Base-by-base conservation (phyloP, 2,113 vertebrate genomes). In the Cricetomys ansorgei region DNA sequence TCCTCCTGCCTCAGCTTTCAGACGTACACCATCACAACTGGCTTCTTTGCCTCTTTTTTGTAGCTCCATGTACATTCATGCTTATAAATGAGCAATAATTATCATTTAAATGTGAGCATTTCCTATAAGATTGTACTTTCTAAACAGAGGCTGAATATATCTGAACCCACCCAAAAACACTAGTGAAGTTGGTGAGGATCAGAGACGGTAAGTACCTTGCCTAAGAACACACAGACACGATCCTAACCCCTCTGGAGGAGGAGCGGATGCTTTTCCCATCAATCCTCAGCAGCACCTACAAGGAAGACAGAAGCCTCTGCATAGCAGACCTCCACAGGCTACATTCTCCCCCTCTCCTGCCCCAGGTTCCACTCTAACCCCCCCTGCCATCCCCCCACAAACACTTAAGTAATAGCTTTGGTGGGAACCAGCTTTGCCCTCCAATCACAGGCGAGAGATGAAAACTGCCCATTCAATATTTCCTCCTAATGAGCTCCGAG, bases 401-500 rank as follows among this genome's bases (percentile, higher is more conserved):
- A 27, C 17, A 16, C 50, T 96, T 89, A 89, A 50, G 45, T 29
- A 77, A 94, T 1, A 34, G 55, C 29, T 65, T 67, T 27, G 8
- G 34, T 29, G 59, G 91, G 92, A 85, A 83, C 3, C 1, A 5
- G 29, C 31, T 13, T 43, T n/a, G 9, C 1, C 40, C 29, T n/a
- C 79, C n/a, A 31, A 11, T 79, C 69, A 31, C 91, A 72, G 89
- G 93, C 59, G 70, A 75, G 55, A 88, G 43, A 57, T 2, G 2
- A 55, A 94, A 81, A 65, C 57, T 21, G 77, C 31, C 48, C 1
- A 7, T 59, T 93, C 70, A 5, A 23, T 93, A 84, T 86, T 96
- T 96, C 77, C 75, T 96, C 62, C 86, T 94, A 88, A 92, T 43
- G 95, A 94, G 94, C 17, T 81, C n/a, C 85, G 43, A n/a, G 25